Evolutionary conservation across 2,888 invertebrate genomes (phyloP), one percentile per base, ranked within the genome.

Genomic region (Cryptops parisi): DNA sequence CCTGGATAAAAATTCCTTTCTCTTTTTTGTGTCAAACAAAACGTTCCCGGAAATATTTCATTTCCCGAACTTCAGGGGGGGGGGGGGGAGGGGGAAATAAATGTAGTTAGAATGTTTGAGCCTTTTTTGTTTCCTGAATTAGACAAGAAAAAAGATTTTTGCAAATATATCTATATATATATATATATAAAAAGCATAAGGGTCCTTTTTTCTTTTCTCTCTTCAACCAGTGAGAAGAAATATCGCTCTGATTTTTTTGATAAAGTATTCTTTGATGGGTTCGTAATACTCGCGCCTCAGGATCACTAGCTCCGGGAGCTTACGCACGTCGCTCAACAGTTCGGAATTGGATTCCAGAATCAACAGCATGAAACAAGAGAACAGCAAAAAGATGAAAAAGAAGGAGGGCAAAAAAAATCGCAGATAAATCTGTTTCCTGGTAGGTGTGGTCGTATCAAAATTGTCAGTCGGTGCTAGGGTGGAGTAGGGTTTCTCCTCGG

Each of bases 251-350:
- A 52, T 45, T 44, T 52, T 52, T 2, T 25, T 45, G n/a, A 45
- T 5, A 19, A 84, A 69, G 69, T 80, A 84, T 64, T 85, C 81
- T 68, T 86, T 87, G 54, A 85, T 73, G 23, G 88, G 87, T 63
- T 81, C 79, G 70, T 88, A 89, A 70, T 87, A 84, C 64, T 85
- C 83, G 61, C 81, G 79, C 57, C 81, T 77, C 54, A 88, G 74
- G 47, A 82, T 67, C 50, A 74, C 69, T 70, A 88, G 78, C 71
- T 88, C 87, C 25, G 87, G 87, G 64, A 80, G 77, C 64, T 80
- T 79, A 56, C 81, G 77, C 56, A 87, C 68, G 33, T 75, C 74
- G 54, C 78, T 77, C 60, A 87, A 77, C 25, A 81, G 67, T 53
- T 81, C 77, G 66, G 80, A 78, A 68, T 87, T 85, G 19, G 83